Percentiles rank a stretch among this genome's conserved stretches.
These are phyloP conservation scores for Podarcis lilfordi DNA, from an alignment of 2,797 vertebrate genomes.

Conservation along the genomic window DNA sequence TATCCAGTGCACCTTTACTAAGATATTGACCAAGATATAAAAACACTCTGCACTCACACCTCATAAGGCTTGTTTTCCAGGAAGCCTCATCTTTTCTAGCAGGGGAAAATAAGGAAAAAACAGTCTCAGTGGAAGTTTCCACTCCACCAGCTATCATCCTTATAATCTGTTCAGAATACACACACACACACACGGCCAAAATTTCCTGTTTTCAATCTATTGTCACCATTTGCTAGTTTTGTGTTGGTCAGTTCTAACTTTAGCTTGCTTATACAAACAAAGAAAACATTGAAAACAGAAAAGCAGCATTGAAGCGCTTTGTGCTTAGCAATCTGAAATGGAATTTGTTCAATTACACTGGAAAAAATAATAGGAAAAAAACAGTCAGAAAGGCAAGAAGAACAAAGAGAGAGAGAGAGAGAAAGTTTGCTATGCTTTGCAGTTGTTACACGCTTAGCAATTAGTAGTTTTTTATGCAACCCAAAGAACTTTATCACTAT, in stretches of 20 bases:
- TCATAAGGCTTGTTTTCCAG: conserved; percentile 86
- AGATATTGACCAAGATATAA: background rate
- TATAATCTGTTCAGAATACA: conserved; percentile 95
- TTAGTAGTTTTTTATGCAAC: background rate
- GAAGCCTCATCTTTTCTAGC: conserved; percentile 85
- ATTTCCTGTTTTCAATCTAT: conserved; percentile 98
- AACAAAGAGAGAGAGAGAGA: background rate
- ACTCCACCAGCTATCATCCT: conserved; percentile 96
- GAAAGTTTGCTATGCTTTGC: background rate
- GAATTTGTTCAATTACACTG: background rate
- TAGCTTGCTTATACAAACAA: conserved; percentile 82
- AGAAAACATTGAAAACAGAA: conserved; percentile 72
- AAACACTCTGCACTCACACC: conserved; percentile 45
- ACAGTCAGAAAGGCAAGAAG: background rate
- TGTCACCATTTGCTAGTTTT: conserved; percentile 88
- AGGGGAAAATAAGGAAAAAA: conserved; percentile 87
- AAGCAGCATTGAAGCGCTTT: conserved; percentile 15
- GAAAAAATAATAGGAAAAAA: background rate
- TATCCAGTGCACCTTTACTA: conserved; percentile 34
- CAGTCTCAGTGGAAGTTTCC: conserved; percentile 95
- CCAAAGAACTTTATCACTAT: background rate
- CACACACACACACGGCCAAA: conserved; percentile 84
- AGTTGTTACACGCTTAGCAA: background rate
- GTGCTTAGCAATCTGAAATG: conserved; percentile 22
- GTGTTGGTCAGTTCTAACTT: conserved; percentile 83